A percentile compares a stretch with the other conserved stretches of the same genome.
Conservation (phyloP, 1,140 invertebrate species). For the Panagrolaimus sp. region DNA sequence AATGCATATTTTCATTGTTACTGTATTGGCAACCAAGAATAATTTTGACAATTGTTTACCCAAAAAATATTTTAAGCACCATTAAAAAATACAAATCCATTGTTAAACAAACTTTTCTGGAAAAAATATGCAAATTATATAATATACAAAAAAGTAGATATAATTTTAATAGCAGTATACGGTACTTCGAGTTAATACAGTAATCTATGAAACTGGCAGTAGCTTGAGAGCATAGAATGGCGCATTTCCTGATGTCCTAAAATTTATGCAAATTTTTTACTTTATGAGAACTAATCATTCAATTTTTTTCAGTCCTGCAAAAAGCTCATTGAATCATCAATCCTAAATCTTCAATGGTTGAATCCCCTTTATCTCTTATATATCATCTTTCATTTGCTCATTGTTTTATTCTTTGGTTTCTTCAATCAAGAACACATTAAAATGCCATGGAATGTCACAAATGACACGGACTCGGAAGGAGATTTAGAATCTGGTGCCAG, state of each 20-base stretch:
- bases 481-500: conserved; percentile 1
- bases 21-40: no score
- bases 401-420: not conserved
- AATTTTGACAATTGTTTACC: no score
- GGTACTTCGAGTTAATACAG: no score
- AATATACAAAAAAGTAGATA: no score
- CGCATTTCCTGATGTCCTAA: not conserved
- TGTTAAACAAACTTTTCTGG: no score
- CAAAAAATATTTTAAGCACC: no score
- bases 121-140: no score
- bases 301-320: not conserved
- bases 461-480: not conserved
- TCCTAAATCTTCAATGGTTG: not conserved
- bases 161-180: no score
- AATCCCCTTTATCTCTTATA: not conserved
- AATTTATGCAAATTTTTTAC: not conserved
- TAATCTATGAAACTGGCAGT: not conserved
- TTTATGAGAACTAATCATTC: not conserved
- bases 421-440: conserved; percentile 1
- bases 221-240: not conserved
- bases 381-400: not conserved
- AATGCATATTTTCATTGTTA: no score
- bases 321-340: conserved; percentile 4
- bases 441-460: not conserved
- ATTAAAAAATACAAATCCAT: no score